These are phyloP conservation scores for Eilema griseolum DNA, from an alignment of 2,888 invertebrate genomes.

Conservation along the genomic window DNA sequence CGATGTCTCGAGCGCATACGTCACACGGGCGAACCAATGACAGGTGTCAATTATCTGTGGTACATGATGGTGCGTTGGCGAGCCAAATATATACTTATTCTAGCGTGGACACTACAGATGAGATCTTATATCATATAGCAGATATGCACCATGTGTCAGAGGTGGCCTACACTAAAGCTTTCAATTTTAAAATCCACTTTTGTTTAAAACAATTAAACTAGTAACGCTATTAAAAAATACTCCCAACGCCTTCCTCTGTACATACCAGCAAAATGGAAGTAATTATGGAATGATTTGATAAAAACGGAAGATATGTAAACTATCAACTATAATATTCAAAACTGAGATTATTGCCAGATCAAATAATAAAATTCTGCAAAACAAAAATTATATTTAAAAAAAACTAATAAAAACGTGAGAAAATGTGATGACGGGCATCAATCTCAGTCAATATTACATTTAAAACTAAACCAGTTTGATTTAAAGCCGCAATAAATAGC, in stretches of 20 bases:
- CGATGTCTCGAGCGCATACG: too few species aligned
- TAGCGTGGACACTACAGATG: too few species aligned
- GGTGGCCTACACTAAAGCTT: slow-evolving; percentile 9
- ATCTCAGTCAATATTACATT: slow-evolving; percentile 58
- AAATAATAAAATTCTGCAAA: slow-evolving; percentile 49
- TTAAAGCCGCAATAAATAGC: slow-evolving; percentile 39
- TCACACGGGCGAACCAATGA: too few species aligned
- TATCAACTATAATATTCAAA: slow-evolving; percentile 56
- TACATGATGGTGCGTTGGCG: too few species aligned
- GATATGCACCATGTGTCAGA: slow-evolving; percentile 25
- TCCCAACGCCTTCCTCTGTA: slow-evolving; percentile 22
- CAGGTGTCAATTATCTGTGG: too few species aligned
- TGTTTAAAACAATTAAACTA: slow-evolving; percentile 17
- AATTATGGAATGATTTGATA: slow-evolving; percentile 76
- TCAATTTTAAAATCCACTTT: slow-evolving; percentile 2
- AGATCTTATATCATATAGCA: slow-evolving; percentile 72
- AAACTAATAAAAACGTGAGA: slow-evolving; percentile 43
- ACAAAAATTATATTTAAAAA: slow-evolving; percentile 44
- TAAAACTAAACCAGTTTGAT: slow-evolving; percentile 50
- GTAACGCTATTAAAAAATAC: slow-evolving; percentile 14
- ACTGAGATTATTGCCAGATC: slow-evolving; percentile 71
- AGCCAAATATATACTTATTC: too few species aligned
- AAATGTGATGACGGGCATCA: slow-evolving; percentile 51
- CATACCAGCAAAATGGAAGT: slow-evolving; percentile 67
- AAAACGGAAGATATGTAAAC: slow-evolving; percentile 67